Evolutionary conservation across 2,888 invertebrate genomes (phyloP), one percentile per base, ranked within the genome.

Genomic region (Cantharis rustica): DNA sequence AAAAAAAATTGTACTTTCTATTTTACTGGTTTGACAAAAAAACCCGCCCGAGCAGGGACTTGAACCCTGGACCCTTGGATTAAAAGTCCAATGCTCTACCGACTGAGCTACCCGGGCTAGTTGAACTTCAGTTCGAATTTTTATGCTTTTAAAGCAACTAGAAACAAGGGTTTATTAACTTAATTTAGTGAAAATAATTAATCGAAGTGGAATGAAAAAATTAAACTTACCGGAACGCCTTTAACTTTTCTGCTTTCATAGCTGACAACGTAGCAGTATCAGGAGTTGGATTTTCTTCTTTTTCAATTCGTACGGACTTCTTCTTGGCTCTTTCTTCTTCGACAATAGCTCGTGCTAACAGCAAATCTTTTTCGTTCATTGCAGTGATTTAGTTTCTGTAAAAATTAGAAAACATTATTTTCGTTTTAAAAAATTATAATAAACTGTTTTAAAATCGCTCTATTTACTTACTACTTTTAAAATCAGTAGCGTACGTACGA

Each of bases 11-110:
- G n/a, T n/a, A n/a, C n/a, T n/a, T n/a, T n/a, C n/a, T n/a, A n/a
- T n/a, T n/a, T n/a, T n/a, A n/a, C n/a, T n/a, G n/a, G n/a, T n/a
- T n/a, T n/a, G n/a, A n/a, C n/a, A n/a, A 89, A 89, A 87, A 84
- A 76, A 16, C 69, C 79, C 92, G 91, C 91, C 91, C 91, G 91
- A 91, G 91, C 92, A 92, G 92, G 92, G 92, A 92, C 92, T 93
- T 92, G 92, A 93, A 93, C 92, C 92, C 92, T 92, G 92, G 92
- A 93, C 92, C 92, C 92, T 92, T 92, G 92, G 92, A 92, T 93
- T 93, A 93, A 93, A 92, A 92, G 92, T 92, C 92, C 92, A 92
- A 92, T 91, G 92, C 92, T 92, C 92, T 92, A 92, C 92, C 92
- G 91, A 92, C 92, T 92, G 92, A 92, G 92, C 92, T 92, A 92